phyloP scores from a whole-genome alignment of 2,888 invertebrate species.

The Periphyllus acericola region DNA sequence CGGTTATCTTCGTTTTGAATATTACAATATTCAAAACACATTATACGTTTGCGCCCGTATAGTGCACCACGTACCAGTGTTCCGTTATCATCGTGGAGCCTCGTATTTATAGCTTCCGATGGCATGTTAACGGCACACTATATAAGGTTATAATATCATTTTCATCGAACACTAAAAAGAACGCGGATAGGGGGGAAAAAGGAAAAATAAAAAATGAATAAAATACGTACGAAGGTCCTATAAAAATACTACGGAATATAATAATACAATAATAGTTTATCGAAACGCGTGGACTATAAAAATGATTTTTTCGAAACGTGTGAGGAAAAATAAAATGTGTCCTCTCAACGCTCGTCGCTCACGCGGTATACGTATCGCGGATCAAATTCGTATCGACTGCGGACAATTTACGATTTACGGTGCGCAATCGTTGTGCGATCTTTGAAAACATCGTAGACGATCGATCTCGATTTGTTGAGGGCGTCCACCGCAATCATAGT shows the following conservation, averaged over 20 bases:
- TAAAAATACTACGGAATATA: neutral
- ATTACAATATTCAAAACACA: conserved; percentile 50
- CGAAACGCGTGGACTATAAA: neutral
- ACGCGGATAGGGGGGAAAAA: neutral
- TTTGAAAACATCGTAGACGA: neutral
- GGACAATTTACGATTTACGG: neutral
- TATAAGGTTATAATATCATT: conserved; percentile 28
- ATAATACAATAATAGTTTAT: neutral
- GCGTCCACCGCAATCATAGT: neutral
- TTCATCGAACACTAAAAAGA: conserved; percentile 18
- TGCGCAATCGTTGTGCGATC: neutral
- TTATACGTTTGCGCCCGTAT: conserved; percentile 31
- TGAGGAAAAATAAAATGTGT: neutral
- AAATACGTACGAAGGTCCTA: no score
- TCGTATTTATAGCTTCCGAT: conserved; percentile 56
- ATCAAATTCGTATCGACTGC: no score
- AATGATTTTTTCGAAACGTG: neutral
- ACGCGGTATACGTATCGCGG: no score
- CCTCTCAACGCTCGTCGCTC: neutral
- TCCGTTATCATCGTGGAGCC: conserved; percentile 36
- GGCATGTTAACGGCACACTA: conserved; percentile 26
- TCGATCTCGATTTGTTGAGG: neutral
- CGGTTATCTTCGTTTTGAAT: conserved; percentile 41
- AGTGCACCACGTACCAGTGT: neutral
- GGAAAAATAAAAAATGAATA: no score